phyloP scores from a whole-genome alignment of 2,113 vertebrate genomes.

The Gallinago paraguaiae region DNA sequence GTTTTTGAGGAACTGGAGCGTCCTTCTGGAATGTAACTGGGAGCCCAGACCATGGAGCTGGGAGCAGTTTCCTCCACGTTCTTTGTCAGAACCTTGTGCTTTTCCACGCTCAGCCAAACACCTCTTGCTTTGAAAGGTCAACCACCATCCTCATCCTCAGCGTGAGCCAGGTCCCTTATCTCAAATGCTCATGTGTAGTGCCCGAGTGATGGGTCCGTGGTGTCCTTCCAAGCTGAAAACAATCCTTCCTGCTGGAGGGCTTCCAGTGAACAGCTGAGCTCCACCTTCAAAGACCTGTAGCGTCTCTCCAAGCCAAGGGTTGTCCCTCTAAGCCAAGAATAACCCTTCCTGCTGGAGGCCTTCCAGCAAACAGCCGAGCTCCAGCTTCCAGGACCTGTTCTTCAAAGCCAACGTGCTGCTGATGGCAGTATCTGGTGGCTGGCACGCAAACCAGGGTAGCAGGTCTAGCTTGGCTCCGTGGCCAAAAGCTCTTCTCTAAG shows the following conservation, averaged over 20 bases:
- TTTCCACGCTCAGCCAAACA: not conserved
- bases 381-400: not conserved
- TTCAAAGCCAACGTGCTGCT: not conserved
- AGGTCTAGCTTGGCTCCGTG: not conserved
- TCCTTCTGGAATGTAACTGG: not conserved
- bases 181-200: not conserved
- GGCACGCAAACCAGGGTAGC: not conserved
- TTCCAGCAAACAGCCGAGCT: not conserved
- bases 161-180: fast-evolving
- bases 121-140: not conserved
- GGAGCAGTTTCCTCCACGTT: not conserved
- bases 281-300: not conserved
- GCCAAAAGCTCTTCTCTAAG: not conserved
- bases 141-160: not conserved
- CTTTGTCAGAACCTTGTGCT: too few species aligned
- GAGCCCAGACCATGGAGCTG: fast-evolving
- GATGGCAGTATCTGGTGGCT: not conserved
- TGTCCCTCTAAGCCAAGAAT: not conserved
- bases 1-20: not conserved
- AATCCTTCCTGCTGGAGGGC: not conserved
- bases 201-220: not conserved
- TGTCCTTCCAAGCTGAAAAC: not conserved
- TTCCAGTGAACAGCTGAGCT: not conserved
- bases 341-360: not conserved
- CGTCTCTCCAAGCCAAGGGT: too few species aligned